Evolutionary conservation across 2,888 invertebrate genomes (phyloP).

Genomic region (Leptopilina myrica): DNA sequence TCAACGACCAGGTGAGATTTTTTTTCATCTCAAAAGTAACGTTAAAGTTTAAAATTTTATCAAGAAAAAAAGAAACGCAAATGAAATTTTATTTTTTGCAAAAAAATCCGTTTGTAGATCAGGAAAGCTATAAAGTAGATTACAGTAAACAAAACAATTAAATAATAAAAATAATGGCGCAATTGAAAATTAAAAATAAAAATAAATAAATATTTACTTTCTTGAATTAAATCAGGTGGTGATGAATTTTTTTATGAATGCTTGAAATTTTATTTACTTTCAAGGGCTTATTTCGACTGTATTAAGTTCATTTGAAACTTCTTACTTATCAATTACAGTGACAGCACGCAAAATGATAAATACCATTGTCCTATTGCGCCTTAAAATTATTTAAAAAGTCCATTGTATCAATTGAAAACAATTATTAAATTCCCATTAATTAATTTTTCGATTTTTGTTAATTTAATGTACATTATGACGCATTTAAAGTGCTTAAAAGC

Average conservation of each 20-base stretch:
- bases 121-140: too few species aligned
- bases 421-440: too few species aligned
- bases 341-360: constrained; percentile 20
- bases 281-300: background rate
- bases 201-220: too few species aligned
- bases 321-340: constrained; percentile 25
- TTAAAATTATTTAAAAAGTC: constrained; percentile 4
- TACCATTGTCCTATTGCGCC: constrained; percentile 42
- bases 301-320: background rate
- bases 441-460: background rate
- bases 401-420: background rate
- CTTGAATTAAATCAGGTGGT: background rate
- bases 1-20: constrained; percentile 59
- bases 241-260: background rate
- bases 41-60: too few species aligned
- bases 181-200: too few species aligned
- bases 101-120: too few species aligned
- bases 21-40: background rate
- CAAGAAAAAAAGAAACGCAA: too few species aligned
- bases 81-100: too few species aligned
- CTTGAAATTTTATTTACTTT: background rate
- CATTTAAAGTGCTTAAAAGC: too few species aligned
- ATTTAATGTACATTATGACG: background rate
- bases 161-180: too few species aligned
- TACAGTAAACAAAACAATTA: too few species aligned